Evolutionary conservation across 2,797 vertebrate genomes (phyloP).

Genomic region (Vespertilio murinus): DNA sequence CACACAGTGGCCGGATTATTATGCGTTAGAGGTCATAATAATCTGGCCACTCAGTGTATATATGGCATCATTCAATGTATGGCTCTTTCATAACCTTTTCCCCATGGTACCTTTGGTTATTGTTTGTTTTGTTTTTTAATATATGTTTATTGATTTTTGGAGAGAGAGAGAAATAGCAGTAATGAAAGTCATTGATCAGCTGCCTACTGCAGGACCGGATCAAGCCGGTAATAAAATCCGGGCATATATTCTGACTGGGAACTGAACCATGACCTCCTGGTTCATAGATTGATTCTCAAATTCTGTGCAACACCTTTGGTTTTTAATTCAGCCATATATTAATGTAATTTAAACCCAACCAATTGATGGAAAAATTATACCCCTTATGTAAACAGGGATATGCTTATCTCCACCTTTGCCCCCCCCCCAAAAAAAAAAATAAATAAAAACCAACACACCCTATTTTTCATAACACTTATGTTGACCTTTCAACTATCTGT

Average conservation of each 20-base stretch:
- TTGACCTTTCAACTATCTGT: slow-evolving; percentile 15
- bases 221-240: background rate
- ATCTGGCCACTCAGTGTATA: too few relatives aligned
- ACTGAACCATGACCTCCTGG: background rate
- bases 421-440: too few relatives aligned
- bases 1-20: too few relatives aligned
- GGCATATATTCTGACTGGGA: background rate
- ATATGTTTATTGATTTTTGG: background rate
- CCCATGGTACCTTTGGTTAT: background rate
- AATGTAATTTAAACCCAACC: background rate
- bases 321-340: background rate
- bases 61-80: background rate
- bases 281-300: background rate
- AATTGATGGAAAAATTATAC: background rate
- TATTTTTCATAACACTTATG: background rate
- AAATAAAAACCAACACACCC: background rate
- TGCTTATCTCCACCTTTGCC: background rate
- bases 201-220: background rate
- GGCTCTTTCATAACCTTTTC: background rate
- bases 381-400: background rate
- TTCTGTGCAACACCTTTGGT: background rate
- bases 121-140: too few relatives aligned
- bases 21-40: too few relatives aligned
- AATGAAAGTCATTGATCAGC: background rate
- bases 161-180: background rate